Evolutionary conservation across 2,888 invertebrate genomes (phyloP).

Genomic region (Ichneumon xanthorius): DNA sequence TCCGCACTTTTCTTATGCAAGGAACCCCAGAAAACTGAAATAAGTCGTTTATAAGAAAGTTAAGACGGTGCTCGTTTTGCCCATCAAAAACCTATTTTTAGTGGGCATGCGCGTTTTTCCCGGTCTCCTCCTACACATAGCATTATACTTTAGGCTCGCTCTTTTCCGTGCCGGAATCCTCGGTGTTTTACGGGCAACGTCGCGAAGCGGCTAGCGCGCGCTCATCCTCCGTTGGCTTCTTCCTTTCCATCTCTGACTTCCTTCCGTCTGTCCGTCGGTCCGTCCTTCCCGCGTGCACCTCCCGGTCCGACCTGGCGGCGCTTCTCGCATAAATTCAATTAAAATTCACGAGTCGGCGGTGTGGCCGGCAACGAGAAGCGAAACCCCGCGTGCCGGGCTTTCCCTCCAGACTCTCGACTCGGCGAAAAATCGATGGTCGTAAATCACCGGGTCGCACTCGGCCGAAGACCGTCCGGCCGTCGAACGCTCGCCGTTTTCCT

Average conservation of each 20-base stretch:
- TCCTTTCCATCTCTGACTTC: neutral
- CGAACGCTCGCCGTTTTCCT: slow-evolving; percentile 34
- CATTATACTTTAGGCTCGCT: neutral
- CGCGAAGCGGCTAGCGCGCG: slow-evolving; percentile 27
- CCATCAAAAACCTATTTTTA: no score
- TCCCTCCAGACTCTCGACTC: slow-evolving; percentile 27
- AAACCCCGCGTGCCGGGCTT: neutral
- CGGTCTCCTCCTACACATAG: no score
- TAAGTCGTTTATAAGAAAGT: no score
- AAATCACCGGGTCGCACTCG: slow-evolving; percentile 50
- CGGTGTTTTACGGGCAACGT: neutral
- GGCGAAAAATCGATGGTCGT: slow-evolving; percentile 56
- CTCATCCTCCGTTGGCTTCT: neutral
- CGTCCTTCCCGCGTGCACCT: neutral
- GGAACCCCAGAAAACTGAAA: no score
- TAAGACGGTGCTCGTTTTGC: no score
- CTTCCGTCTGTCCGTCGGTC: neutral
- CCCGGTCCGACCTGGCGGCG: slow-evolving; percentile 19
- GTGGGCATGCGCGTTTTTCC: no score
- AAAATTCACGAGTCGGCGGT: slow-evolving; percentile 53
- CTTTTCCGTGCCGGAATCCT: neutral
- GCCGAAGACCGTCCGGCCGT: slow-evolving; percentile 59
- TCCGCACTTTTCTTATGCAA: no score
- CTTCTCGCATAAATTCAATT: slow-evolving; percentile 61
- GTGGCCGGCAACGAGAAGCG: slow-evolving; percentile 1